These are phyloP conservation scores for Arion vulgaris DNA, from an alignment of 1,140 invertebrate genomes.

Conservation along the genomic window DNA sequence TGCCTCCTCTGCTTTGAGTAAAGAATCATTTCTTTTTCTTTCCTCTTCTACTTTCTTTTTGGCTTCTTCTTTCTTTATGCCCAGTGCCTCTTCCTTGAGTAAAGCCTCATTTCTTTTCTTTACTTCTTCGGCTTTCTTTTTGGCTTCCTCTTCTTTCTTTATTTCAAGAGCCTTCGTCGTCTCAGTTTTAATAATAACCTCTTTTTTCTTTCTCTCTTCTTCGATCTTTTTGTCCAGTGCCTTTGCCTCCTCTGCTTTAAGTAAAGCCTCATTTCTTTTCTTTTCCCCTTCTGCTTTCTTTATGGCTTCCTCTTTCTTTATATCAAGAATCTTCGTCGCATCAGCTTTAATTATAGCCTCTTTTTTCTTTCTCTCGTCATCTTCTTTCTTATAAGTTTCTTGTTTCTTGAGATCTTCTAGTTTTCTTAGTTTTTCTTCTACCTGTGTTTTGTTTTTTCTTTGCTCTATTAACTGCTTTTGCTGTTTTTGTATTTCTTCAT, in stretches of 20 bases:
- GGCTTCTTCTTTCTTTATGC: too few relatives aligned
- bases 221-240: background rate
- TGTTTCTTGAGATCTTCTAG: background rate
- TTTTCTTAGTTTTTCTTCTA: background rate
- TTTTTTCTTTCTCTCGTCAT: background rate
- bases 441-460: background rate
- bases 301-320: too few relatives aligned
- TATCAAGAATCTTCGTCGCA: too few relatives aligned
- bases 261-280: background rate
- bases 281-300: background rate
- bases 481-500: background rate
- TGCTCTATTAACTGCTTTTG: background rate
- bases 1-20: too few relatives aligned
- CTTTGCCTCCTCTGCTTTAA: background rate
- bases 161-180: background rate
- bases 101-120: background rate
- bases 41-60: too few relatives aligned
- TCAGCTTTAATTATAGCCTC: too few relatives aligned
- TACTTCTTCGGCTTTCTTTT: background rate
- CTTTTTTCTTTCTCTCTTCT: background rate
- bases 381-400: background rate
- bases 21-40: background rate
- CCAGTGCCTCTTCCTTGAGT: background rate
- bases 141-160: background rate
- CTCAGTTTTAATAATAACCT: background rate